These are phyloP conservation scores for Mythimna lalbum DNA, from an alignment of 2,888 invertebrate genomes.

Conservation along the genomic window DNA sequence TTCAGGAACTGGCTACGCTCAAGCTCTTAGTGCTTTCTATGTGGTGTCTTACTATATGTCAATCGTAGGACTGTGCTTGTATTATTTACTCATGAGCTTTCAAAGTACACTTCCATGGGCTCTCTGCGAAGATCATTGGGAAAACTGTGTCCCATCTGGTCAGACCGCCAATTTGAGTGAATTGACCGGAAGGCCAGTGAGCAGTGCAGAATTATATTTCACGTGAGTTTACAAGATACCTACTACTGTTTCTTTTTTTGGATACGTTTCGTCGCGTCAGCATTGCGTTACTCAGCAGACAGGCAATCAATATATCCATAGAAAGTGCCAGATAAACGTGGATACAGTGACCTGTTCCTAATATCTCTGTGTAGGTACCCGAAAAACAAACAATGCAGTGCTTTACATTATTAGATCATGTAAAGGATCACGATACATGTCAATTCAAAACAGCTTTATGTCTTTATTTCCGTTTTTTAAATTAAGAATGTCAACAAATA, in stretches of 20 bases:
- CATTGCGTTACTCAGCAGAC: neutral
- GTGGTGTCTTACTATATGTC: constrained; percentile 95
- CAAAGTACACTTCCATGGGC: constrained; percentile 94
- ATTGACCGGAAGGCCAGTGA: constrained; percentile 72
- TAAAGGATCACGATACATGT: too few relatives aligned
- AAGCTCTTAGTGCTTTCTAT: constrained; percentile 91
- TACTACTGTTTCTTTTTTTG: neutral
- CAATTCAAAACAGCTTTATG: too few relatives aligned
- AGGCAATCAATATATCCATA: constrained; percentile 2
- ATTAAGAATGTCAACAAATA: too few relatives aligned
- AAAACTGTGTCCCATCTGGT: constrained; percentile 84
- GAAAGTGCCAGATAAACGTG: too few relatives aligned
- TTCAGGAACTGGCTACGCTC: constrained; percentile 93
- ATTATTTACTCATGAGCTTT: constrained; percentile 94
- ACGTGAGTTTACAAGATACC: constrained; percentile 79
- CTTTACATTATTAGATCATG: too few relatives aligned
- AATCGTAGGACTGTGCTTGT: constrained; percentile 93
- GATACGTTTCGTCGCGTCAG: neutral
- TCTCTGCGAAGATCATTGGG: constrained; percentile 91
- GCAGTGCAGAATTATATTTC: constrained; percentile 91
- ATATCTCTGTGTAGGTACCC: too few relatives aligned
- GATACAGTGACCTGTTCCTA: too few relatives aligned
- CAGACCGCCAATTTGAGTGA: constrained; percentile 67
- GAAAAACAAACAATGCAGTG: too few relatives aligned
- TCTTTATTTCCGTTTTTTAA: too few relatives aligned